These are phyloP conservation scores for Hippolais icterina DNA, from an alignment of 2,113 vertebrate genomes.

Conservation along the genomic window DNA sequence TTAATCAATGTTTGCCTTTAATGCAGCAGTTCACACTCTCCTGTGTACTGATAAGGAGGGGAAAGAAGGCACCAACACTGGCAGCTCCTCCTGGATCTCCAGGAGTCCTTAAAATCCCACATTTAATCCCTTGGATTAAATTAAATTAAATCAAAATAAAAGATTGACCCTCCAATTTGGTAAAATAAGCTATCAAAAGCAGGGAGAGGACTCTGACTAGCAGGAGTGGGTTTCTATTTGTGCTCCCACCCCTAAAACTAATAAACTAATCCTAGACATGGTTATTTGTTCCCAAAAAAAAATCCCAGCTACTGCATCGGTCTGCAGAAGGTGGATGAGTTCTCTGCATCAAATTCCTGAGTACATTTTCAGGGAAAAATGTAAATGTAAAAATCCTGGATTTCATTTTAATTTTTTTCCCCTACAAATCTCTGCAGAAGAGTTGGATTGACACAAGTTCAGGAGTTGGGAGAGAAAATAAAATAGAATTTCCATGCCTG, in stretches of 20 bases:
- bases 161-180: neutral
- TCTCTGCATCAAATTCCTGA: neutral
- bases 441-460: neutral
- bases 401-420: neutral
- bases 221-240: neutral
- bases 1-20: neutral
- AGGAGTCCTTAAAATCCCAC: neutral
- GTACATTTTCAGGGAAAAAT: neutral
- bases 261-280: fast-evolving
- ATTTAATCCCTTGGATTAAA: neutral
- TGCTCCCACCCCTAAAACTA: neutral
- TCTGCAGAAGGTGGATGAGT: neutral
- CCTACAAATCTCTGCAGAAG: neutral
- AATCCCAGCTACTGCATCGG: neutral
- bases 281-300: neutral
- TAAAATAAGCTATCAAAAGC: neutral
- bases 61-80: neutral
- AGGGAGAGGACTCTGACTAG: neutral
- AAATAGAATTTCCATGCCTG: neutral
- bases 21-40: neutral
- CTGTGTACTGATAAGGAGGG: neutral
- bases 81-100: neutral
- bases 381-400: neutral
- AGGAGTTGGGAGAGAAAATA: neutral
- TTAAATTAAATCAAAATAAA: neutral